phyloP scores from a whole-genome alignment of 2,797 vertebrate genomes.

The Centroberyx gerrardi region DNA sequence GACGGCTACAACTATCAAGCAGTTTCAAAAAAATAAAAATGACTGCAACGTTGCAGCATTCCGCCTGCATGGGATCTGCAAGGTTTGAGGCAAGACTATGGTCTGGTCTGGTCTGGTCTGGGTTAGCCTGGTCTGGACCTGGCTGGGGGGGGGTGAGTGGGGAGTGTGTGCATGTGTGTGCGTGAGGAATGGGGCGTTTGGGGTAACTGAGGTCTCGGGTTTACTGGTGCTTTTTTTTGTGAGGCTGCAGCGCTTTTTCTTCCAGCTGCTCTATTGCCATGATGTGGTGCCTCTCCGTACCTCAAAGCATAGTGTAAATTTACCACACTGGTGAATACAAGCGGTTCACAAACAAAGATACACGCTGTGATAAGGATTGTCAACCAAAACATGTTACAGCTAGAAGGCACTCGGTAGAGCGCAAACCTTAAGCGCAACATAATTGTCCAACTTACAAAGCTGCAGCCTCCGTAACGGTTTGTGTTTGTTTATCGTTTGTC shows the following conservation, averaged over 20 bases:
- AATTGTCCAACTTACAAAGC: too few relatives aligned
- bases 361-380: conserved; percentile 54
- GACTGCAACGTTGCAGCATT: conserved; percentile 26
- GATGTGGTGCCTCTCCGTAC: conserved; percentile 76
- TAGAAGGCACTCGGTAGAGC: not conserved
- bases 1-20: not conserved
- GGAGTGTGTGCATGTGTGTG: conserved; percentile 12
- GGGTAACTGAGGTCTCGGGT: conserved; percentile 83
- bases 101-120: conserved; percentile 82
- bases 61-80: conserved; percentile 65
- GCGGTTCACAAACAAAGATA: conserved; percentile 71
- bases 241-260: conserved; percentile 72
- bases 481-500: too few relatives aligned
- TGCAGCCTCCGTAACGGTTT: too few relatives aligned
- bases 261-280: conserved; percentile 70
- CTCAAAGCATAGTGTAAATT: conserved; percentile 74
- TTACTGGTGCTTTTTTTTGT: conserved; percentile 80
- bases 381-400: conserved; percentile 48
- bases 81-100: conserved; percentile 77
- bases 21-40: not conserved
- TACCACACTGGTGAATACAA: conserved; percentile 76
- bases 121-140: conserved; percentile 61
- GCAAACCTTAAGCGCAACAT: not conserved
- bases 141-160: conserved; percentile 42
- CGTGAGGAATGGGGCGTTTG: conserved; percentile 72